Percentiles rank a stretch among this genome's conserved stretches.
Evolutionary conservation across 2,113 vertebrate species (phyloP).

Genomic region (Nettapus auritus): DNA sequence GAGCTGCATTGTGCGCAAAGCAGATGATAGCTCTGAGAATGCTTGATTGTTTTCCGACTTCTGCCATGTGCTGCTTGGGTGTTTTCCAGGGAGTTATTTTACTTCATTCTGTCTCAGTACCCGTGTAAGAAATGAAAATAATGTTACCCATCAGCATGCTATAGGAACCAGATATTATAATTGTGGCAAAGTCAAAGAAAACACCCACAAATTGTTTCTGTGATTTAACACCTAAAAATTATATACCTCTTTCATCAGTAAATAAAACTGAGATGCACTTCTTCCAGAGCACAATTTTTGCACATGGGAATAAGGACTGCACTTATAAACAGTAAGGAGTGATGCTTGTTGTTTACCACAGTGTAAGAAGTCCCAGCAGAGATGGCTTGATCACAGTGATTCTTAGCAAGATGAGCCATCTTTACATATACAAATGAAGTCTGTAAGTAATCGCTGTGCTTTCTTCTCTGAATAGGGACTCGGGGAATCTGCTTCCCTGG

Average conservation of each 20-base stretch:
- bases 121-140: not conserved
- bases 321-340: not conserved
- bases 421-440: not conserved
- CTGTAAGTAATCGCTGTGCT: not conserved
- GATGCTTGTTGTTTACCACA: not conserved
- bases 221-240: not conserved
- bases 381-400: not conserved
- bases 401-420: not conserved
- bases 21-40: slow-evolving; percentile 40
- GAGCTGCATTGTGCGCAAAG: slow-evolving; percentile 18
- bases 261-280: not conserved
- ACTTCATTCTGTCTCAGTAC: slow-evolving; percentile 10
- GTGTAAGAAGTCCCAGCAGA: not conserved
- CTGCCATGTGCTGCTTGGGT: slow-evolving; percentile 35
- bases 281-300: not conserved
- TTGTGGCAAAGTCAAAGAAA: not conserved
- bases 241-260: not conserved
- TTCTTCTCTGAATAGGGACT: not conserved
- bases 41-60: slow-evolving; percentile 47
- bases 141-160: not conserved
- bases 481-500: not conserved
- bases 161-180: not conserved
- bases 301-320: not conserved
- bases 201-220: not conserved
- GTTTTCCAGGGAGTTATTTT: slow-evolving; percentile 31